Conservation (phyloP, 1,140 invertebrate genomes). For the Patella vulgata region DNA sequence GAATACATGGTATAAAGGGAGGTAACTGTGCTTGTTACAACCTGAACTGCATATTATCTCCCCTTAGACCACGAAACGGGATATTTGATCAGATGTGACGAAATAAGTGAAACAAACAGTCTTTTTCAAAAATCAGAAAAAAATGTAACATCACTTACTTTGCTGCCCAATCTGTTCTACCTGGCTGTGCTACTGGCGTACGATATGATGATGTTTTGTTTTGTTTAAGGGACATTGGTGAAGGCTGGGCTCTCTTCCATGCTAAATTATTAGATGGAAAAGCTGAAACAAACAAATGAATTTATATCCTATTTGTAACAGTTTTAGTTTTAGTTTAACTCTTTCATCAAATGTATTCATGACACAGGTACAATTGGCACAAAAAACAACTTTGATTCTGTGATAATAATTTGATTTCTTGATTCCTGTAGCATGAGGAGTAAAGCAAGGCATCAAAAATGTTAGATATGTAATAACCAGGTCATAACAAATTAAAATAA, state of each 20-base stretch:
- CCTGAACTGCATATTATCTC: too few species aligned
- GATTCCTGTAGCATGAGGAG: not conserved
- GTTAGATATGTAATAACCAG: too few species aligned
- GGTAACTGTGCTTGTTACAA: too few species aligned
- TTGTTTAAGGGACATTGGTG: not conserved
- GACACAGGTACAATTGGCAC: too few species aligned
- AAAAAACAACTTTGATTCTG: not conserved
- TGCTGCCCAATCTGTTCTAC: slow-evolving; percentile 11
- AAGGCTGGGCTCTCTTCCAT: not conserved
- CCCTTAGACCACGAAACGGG: too few species aligned
- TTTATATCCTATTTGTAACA: not conserved
- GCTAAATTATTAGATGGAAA: not conserved
- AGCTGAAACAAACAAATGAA: not conserved
- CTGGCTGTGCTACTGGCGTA: not conserved
- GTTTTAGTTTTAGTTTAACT: not conserved
- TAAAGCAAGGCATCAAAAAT: not conserved
- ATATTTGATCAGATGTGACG: too few species aligned
- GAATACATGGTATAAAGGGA: too few species aligned
- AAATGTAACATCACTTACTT: too few species aligned
- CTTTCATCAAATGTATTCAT: slow-evolving; percentile 8
- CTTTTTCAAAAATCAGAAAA: too few species aligned
- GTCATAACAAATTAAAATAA: not conserved
- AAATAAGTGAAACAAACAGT: too few species aligned
- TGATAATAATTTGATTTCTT: not conserved
- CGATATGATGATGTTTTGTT: slow-evolving; percentile 1